Percentiles rank a stretch among this genome's conserved stretches.
Evolutionary conservation across 2,113 vertebrate genomes (phyloP).

Genomic region (Coptodon rendalli): DNA sequence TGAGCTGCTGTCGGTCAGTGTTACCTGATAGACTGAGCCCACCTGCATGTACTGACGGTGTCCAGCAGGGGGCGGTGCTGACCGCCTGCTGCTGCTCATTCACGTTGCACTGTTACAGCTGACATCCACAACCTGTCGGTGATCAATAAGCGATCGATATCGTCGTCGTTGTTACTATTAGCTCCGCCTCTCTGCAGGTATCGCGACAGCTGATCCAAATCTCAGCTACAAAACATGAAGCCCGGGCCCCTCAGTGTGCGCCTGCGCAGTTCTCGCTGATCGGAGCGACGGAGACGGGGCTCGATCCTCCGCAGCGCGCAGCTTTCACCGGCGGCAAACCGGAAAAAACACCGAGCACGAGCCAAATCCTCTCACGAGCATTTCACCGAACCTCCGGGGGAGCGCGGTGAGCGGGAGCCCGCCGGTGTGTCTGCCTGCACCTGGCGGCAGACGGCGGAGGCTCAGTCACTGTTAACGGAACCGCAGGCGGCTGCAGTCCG

Average conservation of each 20-base stretch:
- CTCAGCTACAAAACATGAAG: neutral
- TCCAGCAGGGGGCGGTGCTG: neutral
- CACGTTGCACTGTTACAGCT: neutral
- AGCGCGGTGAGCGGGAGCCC: neutral
- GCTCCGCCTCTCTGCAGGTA: neutral
- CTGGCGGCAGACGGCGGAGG: constrained; percentile 12
- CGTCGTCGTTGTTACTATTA: neutral
- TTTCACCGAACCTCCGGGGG: neutral
- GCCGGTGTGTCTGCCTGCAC: constrained; percentile 5
- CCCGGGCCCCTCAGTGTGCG: neutral
- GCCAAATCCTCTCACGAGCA: neutral
- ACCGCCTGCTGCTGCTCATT: neutral
- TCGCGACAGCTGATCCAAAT: constrained; percentile 10
- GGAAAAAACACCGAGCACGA: neutral
- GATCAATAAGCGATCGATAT: neutral
- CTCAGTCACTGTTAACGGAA: neutral
- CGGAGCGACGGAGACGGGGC: neutral
- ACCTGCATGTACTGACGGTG: neutral
- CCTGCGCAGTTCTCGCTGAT: constrained; percentile 20
- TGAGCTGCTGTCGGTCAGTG: neutral
- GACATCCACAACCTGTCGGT: neutral
- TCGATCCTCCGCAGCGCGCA: neutral
- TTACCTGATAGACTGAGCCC: neutral
- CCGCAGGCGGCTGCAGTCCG: neutral
- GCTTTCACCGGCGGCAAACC: neutral